Evolutionary conservation across 1,140 invertebrate genomes (phyloP).

Genomic region (Drosophila seguyi): DNA sequence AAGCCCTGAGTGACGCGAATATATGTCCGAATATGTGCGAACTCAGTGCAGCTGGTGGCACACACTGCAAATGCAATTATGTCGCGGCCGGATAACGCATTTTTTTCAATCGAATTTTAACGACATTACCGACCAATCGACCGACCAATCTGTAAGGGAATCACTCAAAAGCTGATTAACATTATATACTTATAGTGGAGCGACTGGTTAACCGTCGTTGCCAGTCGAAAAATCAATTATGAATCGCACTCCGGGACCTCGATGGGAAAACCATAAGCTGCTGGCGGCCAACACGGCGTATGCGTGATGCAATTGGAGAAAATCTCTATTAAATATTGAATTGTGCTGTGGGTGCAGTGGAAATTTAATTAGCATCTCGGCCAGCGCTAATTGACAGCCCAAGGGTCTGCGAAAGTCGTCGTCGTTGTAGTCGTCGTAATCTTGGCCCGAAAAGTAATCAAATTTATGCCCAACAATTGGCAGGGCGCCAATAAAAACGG

Average conservation of each 20-base stretch:
- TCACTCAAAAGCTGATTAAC: slow-evolving; percentile 41
- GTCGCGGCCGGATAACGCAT: slow-evolving; percentile 29
- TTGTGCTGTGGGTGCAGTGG: slow-evolving; percentile 11
- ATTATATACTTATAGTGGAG: slow-evolving; percentile 33
- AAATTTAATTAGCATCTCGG: slow-evolving; percentile 62
- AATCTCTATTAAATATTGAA: slow-evolving; percentile 19
- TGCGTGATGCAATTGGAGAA: slow-evolving; percentile 25
- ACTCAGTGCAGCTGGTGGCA: slow-evolving; percentile 54
- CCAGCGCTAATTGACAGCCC: slow-evolving; percentile 62
- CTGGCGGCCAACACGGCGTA: slow-evolving; percentile 30
- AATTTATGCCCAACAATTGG: slow-evolving; percentile 79
- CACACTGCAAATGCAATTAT: slow-evolving; percentile 62
- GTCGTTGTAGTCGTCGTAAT: slow-evolving; percentile 18
- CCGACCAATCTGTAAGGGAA: slow-evolving; percentile 23
- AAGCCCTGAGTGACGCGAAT: slow-evolving; percentile 35
- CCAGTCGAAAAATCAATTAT: slow-evolving; percentile 40
- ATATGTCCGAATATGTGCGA: slow-evolving; percentile 16
- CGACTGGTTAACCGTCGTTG: slow-evolving; percentile 22
- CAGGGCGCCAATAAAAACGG: slow-evolving; percentile 66
- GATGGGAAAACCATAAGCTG: slow-evolving; percentile 15
- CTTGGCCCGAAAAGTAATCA: slow-evolving; percentile 68
- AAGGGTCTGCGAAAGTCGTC: slow-evolving; percentile 8
- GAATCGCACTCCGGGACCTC: slow-evolving; percentile 3
- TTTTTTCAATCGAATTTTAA: slow-evolving; percentile 43
- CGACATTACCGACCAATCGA: slow-evolving; percentile 17